A percentile compares a stretch with the other conserved stretches of the same genome.
Conservation (phyloP, 2,113 vertebrate species). For the Enhydra lutris region DNA sequence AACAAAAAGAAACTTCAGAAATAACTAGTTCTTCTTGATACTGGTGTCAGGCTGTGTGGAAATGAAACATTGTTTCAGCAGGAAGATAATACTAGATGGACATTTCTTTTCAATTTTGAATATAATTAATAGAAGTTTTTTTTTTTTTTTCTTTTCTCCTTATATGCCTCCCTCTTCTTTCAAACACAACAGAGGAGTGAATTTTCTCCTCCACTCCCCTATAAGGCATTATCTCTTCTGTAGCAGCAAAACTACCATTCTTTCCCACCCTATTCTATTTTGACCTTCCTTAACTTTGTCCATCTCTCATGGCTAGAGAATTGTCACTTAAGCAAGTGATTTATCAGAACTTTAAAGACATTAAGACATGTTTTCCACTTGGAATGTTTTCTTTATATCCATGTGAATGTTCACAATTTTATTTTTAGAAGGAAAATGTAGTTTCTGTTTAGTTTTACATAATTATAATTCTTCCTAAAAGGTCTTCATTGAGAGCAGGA, state of each 20-base stretch:
- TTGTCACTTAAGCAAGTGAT: neutral
- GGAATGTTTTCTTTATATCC: neutral
- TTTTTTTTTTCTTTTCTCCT: neutral
- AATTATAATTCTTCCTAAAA: neutral
- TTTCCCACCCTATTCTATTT: neutral
- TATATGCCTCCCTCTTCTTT: neutral
- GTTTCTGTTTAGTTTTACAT: neutral
- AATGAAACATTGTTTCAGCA: neutral
- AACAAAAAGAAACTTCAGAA: conserved; percentile 23
- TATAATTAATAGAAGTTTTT: neutral
- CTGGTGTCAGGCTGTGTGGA: neutral
- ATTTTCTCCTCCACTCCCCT: neutral
- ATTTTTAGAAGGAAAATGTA: conserved; percentile 20
- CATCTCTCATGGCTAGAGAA: neutral
- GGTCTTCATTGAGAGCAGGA: neutral
- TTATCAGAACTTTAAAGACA: neutral
- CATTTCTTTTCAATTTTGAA: neutral
- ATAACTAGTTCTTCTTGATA: neutral
- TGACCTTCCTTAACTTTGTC: neutral
- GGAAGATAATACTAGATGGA: neutral
- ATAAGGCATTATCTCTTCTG: neutral
- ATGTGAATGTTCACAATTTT: neutral
- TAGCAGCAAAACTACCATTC: neutral
- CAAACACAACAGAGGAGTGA: neutral
- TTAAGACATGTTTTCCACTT: neutral